phyloP scores from a whole-genome alignment of 1,140 invertebrate species.

The Aphis craccivora region DNA sequence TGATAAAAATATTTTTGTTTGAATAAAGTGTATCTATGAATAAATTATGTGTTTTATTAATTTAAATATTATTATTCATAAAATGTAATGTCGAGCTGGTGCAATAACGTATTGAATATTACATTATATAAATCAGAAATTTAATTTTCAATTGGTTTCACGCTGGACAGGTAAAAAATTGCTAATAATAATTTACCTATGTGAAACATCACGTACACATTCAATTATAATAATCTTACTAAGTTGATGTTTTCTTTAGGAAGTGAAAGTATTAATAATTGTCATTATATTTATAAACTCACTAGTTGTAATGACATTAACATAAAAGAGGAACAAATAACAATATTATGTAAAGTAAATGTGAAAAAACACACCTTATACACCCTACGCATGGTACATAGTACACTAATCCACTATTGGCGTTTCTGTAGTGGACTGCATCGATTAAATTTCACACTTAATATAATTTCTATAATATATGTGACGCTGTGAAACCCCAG shows the following conservation, averaged over 20 bases:
- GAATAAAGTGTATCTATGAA: background rate
- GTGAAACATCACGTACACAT: constrained; percentile 7
- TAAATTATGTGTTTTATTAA: background rate
- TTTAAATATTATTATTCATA: background rate
- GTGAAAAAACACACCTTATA: background rate
- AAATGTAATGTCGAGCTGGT: background rate
- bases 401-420: too few relatives aligned
- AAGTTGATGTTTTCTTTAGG: background rate
- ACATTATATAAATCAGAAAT: background rate
- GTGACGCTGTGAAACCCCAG: background rate
- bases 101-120: background rate
- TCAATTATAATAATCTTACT: background rate
- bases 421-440: background rate
- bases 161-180: background rate
- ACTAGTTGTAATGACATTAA: background rate
- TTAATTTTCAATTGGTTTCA: constrained; percentile 18
- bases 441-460: constrained; percentile 13
- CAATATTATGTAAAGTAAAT: background rate
- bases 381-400: background rate
- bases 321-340: background rate
- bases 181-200: background rate
- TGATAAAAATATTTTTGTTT: background rate
- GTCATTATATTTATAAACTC: background rate
- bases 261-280: constrained; percentile 28
- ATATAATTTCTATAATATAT: constrained; percentile 8